phyloP scores from a whole-genome alignment of 2,797 vertebrate genomes.

The Clarias laeviceps region DNA sequence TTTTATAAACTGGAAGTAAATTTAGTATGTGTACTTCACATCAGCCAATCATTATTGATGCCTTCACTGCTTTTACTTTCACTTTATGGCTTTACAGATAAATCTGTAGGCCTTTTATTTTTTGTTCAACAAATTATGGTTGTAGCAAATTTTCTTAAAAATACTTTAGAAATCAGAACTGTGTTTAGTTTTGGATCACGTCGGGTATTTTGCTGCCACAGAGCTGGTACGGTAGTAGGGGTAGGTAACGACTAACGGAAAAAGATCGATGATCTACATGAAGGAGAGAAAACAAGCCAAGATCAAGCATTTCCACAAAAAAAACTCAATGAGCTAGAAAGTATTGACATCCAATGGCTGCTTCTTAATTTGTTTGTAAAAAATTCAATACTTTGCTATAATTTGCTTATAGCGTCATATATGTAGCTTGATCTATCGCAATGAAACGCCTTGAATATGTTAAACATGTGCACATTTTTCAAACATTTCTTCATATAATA shows the following conservation, averaged over 20 bases:
- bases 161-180: no score
- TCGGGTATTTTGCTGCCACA: no score
- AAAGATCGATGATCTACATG: not conserved
- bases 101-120: not conserved
- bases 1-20: not conserved
- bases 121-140: not conserved
- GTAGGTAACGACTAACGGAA: not conserved
- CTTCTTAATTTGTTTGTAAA: not conserved
- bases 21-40: not conserved
- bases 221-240: not conserved
- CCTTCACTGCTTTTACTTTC: not conserved
- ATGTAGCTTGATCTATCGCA: not conserved
- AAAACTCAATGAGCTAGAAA: not conserved
- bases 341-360: not conserved
- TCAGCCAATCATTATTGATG: not conserved
- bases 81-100: not conserved
- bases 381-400: not conserved
- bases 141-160: no score
- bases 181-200: no score
- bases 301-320: not conserved
- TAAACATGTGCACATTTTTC: not conserved
- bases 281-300: no score
- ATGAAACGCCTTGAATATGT: not conserved
- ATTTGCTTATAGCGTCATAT: no score
- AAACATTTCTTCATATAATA: no score